Base-by-base conservation (phyloP, 30 jellyfish, hydroid and myxozoan genomes). In the Aurelia aurita complex sp. Pacific region DNA sequence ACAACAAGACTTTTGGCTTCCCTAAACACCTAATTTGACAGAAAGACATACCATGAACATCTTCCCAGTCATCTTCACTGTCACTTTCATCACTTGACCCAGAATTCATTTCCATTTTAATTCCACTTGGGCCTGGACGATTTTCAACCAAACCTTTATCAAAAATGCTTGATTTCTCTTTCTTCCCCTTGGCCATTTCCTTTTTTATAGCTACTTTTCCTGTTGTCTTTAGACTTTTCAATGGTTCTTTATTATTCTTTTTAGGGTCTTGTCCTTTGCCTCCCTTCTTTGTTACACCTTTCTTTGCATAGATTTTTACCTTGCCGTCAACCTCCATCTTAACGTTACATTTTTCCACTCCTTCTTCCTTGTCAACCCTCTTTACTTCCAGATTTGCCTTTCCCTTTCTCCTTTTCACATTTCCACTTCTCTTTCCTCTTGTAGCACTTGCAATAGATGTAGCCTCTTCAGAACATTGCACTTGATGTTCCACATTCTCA, bases 1-100 rank as follows among this genome's bases (percentile, higher is more conserved):
- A 12, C 17, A 11, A 35, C 11, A 14, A 74, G 53, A 23, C 16
- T 12, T n/a, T 36, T 6, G 23, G 19, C 69, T 23, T 40, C 5
- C 43, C 19, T 4, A 74, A 46, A 43, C 17, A 13, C 34, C 12
- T 46, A n/a, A 46, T 18, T 15, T 1, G 18, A 35, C 29, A 40
- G 66, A 36, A 5, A 35, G 0, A 11, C 85, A 8, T 92, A 92
- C 98, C 98, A 81, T 87, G 74, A n/a, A 92, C 98, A 77, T 86
- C 98, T 75, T 92, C 96, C 98, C 98, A 92, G 43, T 77, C 90
- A 64, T 87, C 73, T 87, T 92, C 96, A 61, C 90, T 83, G 23
- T 74, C 89, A 42, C 77, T 88, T 51, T 77, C 85, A 35, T 54
- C 85, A 74, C 86, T 74, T 11, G 67, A 76, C 59, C 35, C 71